Evolutionary conservation across 2,888 invertebrate species (phyloP), one percentile per base, ranked within the genome.

Genomic region (Sthenelais limicola): DNA sequence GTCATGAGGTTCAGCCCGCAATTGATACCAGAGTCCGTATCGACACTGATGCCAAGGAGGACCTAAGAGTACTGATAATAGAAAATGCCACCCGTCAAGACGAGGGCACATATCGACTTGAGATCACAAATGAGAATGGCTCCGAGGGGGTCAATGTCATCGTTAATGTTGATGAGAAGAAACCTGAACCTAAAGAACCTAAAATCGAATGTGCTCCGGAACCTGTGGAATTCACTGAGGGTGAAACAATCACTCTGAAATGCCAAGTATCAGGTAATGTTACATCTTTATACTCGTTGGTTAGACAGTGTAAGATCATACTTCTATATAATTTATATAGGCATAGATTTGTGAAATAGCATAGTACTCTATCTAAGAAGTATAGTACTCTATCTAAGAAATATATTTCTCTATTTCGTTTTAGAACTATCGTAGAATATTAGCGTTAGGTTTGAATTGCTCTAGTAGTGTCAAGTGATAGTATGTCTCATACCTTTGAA

Each of bases 51-150:
- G 74, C 76, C 24, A 76, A 52, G 21, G 48, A 62, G 7, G 71
- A 79, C 62, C 68, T 80, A 7, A 79, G 79, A 73, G 78, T 77
- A 4, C 74, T 83, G 56, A 76, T 79, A 69, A 80, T 84, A n/a
- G 43, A 51, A 0, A 73, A 78, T 33, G 79, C 79, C 1, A 68
- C 62, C 2, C 47, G 18, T 1, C 12, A 24, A 2, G 73, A 73
- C 32, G 69, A 26, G 12, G 73, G 73, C 15, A 15, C 32, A 9
- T 73, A 73, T 69, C 3, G 15, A 15, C 18, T 73, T 28, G 26
- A 18, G 12, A 69, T 69, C 21, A n/a, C 2, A 4, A 73, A 73
- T 28, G 24, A 5, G 1, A 73, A 75, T 30, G 82, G 82, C 38
- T 76, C 74, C 48, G 76, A 28, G 79, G 82, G 32, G 74, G 58